A percentile compares a stretch with the other conserved stretches of the same genome.
These are phyloP conservation scores for Bicyclus anynana DNA, from an alignment of 1,140 invertebrate species.

Conservation along the genomic window DNA sequence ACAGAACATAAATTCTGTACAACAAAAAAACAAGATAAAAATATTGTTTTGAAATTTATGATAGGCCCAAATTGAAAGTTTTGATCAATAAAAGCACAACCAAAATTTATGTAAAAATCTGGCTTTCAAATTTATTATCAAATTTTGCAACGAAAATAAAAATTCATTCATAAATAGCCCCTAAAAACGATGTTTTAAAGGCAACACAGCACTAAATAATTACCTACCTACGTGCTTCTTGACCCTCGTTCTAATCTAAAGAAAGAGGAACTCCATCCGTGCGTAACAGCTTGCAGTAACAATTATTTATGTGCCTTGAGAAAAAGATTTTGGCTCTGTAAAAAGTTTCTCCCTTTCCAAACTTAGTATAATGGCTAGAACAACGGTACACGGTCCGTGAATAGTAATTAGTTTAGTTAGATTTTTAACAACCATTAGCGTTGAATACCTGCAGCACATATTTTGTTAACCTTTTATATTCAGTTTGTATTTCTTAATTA, in stretches of 20 bases:
- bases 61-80: background rate
- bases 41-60: too few species aligned
- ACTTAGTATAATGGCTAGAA: slow-evolving; percentile 11
- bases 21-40: too few species aligned
- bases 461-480: too few species aligned
- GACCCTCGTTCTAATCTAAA: slow-evolving; percentile 24
- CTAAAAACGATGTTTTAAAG: slow-evolving; percentile 5
- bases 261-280: slow-evolving; percentile 24
- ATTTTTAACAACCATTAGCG: too few species aligned
- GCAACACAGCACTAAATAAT: slow-evolving; percentile 16
- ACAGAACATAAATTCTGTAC: too few species aligned
- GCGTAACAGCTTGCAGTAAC: slow-evolving; percentile 27
- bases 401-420: slow-evolving; percentile 11
- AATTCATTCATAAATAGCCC: background rate
- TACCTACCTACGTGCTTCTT: slow-evolving; percentile 27
- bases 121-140: background rate
- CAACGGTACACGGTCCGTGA: slow-evolving; percentile 6
- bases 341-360: slow-evolving; percentile 22
- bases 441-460: too few species aligned
- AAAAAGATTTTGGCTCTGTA: slow-evolving; percentile 12
- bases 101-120: background rate
- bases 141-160: background rate
- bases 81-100: background rate
- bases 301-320: slow-evolving; percentile 24
- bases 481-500: too few species aligned